These are phyloP conservation scores for Oostethus manadensis DNA, from an alignment of 2,113 vertebrate species.

Conservation along the genomic window DNA sequence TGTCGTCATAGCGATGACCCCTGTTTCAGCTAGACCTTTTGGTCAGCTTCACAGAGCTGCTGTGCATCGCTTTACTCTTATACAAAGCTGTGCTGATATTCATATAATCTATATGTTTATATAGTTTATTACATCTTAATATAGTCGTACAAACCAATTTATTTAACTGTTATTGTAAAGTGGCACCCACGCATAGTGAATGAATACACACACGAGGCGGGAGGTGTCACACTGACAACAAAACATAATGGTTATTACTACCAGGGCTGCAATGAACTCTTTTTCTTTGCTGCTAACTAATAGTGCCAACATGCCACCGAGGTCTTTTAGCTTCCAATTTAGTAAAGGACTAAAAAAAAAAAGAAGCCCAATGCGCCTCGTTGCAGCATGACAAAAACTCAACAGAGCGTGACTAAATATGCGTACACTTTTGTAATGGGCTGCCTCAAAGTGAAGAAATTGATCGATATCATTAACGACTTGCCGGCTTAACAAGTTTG, in stretches of 20 bases:
- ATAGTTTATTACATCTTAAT: background rate
- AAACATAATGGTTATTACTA: background rate
- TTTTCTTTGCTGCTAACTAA: background rate
- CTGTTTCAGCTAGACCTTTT: no score
- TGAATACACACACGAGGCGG: background rate
- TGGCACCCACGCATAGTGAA: background rate
- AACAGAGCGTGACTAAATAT: conserved; percentile 46
- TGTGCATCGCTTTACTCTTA: no score
- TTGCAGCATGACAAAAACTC: conserved; percentile 6
- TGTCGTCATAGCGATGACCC: no score
- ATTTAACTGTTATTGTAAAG: background rate
- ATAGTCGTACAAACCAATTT: background rate
- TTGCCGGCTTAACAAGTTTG: conserved; percentile 33
- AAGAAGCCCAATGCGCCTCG: background rate
- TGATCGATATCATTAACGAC: conserved; percentile 44
- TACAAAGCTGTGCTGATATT: background rate
- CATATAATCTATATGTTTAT: no score
- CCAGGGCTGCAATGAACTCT: background rate
- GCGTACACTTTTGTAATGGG: conserved; percentile 38
- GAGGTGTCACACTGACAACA: background rate
- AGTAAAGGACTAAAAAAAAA: conserved; percentile 1
- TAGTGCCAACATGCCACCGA: background rate
- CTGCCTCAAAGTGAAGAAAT: conserved; percentile 35
- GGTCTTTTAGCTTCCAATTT: conserved; percentile 4
- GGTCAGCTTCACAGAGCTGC: no score